Evolutionary conservation across 2,113 vertebrate species (phyloP).

Genomic region (Salvelinus fontinalis): DNA sequence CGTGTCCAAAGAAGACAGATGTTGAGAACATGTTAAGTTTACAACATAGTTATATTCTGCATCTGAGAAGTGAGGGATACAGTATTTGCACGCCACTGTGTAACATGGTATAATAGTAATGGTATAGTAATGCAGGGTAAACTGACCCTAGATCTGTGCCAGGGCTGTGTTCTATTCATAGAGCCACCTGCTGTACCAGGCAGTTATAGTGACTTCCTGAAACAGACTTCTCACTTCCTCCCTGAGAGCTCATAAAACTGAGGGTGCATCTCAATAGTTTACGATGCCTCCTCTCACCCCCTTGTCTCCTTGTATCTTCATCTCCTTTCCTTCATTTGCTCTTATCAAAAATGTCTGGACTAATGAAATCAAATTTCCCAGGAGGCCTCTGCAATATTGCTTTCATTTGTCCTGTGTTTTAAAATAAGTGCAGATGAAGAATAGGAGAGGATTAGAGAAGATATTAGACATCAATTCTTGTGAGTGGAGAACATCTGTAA

Average conservation of each 20-base stretch:
- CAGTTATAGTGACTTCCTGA: constrained; percentile 55
- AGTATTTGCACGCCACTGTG: too few species aligned
- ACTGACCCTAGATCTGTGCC: not conserved
- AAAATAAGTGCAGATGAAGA: not conserved
- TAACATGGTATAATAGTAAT: too few species aligned
- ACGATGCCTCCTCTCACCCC: too few species aligned
- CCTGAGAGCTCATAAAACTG: not conserved
- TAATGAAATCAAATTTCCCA: not conserved
- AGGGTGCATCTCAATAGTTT: too few species aligned
- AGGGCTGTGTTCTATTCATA: too few species aligned
- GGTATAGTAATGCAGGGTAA: not conserved
- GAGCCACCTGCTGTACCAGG: constrained; percentile 15
- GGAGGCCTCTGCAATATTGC: not conserved
- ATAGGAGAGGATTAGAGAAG: too few species aligned
- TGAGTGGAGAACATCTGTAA: too few species aligned
- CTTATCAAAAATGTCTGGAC: not conserved
- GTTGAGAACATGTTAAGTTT: too few species aligned
- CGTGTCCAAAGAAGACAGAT: too few species aligned
- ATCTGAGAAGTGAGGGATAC: too few species aligned
- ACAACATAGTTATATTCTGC: too few species aligned
- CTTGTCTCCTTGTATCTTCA: not conserved
- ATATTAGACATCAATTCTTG: too few species aligned
- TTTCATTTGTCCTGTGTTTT: not conserved
- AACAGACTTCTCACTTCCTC: constrained; percentile 47
- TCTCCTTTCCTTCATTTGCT: not conserved